A percentile compares a stretch with the other conserved stretches of the same genome.
Evolutionary conservation across 1,140 invertebrate species (phyloP).

Genomic region (Drosophila albomicans): DNA sequence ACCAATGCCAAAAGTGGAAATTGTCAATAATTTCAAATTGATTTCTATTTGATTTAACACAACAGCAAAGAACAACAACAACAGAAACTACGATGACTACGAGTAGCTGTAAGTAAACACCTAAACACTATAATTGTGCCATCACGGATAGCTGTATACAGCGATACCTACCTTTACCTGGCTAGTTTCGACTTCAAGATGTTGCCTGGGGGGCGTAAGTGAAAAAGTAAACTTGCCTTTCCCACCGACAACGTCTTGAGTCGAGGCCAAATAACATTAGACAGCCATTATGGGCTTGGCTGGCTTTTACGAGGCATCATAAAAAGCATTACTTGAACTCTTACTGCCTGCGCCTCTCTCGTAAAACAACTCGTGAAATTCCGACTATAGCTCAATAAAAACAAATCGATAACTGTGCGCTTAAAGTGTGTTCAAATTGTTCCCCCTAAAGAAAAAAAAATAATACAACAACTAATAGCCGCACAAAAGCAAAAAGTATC

Average conservation of each 20-base stretch:
- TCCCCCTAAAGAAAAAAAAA: constrained; percentile 50
- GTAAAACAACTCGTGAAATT: constrained; percentile 76
- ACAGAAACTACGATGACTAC: constrained; percentile 1
- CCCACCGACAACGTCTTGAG: constrained; percentile 20
- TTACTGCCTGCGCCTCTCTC: constrained; percentile 54
- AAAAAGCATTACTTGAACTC: constrained; percentile 73
- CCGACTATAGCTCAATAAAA: constrained; percentile 59
- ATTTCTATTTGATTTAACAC: constrained; percentile 84
- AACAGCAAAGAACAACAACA: constrained; percentile 41
- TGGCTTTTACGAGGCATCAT: constrained; percentile 72
- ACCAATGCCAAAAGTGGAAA: constrained; percentile 81
- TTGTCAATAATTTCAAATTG: constrained; percentile 85
- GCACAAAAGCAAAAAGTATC: constrained; percentile 4
- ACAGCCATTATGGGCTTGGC: constrained; percentile 78
- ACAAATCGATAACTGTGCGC: constrained; percentile 72
- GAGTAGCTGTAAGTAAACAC: constrained; percentile 43
- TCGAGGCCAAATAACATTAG: constrained; percentile 66
- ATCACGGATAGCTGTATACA: constrained; percentile 17
- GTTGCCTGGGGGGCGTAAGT: constrained; percentile 44
- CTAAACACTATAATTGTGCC: constrained; percentile 56
- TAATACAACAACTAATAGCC: constrained; percentile 9
- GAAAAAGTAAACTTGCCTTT: constrained; percentile 65
- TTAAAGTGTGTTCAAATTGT: constrained; percentile 66
- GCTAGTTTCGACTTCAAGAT: constrained; percentile 7
- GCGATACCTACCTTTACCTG: constrained; percentile 19